phyloP scores from a whole-genome alignment of 2,888 invertebrate genomes.

The Leucoma salicis region DNA sequence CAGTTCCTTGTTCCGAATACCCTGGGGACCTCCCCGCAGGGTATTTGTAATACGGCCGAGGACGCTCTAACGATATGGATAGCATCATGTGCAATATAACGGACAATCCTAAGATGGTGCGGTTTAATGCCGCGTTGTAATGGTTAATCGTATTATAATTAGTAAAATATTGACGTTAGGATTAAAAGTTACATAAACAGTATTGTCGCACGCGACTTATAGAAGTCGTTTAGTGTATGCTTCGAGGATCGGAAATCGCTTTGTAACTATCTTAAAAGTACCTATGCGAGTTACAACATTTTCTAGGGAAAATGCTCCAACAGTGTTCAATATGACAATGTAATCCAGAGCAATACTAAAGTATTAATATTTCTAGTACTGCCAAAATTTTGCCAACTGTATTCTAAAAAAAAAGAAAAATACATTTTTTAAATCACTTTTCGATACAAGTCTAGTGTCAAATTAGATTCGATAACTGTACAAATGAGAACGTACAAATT shows the following conservation, averaged over 20 bases:
- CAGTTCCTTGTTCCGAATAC: constrained; percentile 35
- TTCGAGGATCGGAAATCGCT: constrained; percentile 66
- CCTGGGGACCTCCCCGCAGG: constrained; percentile 22
- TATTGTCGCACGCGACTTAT: constrained; percentile 68
- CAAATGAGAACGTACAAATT: constrained; percentile 80
- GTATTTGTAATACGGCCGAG: constrained; percentile 32
- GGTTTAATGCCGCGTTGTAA: constrained; percentile 62
- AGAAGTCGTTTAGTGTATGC: constrained; percentile 63
- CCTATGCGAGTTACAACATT: constrained; percentile 43
- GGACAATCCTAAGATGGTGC: constrained; percentile 77
- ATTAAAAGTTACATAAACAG: constrained; percentile 74
- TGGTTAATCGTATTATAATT: constrained; percentile 76
- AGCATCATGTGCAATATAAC: constrained; percentile 73
- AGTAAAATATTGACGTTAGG: constrained; percentile 80
- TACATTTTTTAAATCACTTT: constrained; percentile 75
- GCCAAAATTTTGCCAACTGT: constrained; percentile 81
- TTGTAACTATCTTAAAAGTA: constrained; percentile 44
- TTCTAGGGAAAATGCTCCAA: constrained; percentile 56
- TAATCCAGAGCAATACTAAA: constrained; percentile 82
- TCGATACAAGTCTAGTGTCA: constrained; percentile 79
- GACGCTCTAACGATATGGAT: constrained; percentile 51
- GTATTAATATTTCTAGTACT: constrained; percentile 81
- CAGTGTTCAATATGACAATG: constrained; percentile 80
- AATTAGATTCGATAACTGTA: constrained; percentile 81
- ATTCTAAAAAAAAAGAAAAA: constrained; percentile 61